Evolutionary conservation across 53 echinoderm and acorn worm species (phyloP), one percentile per base, ranked within the genome.

Genomic region (Apostichopus leukothele): DNA sequence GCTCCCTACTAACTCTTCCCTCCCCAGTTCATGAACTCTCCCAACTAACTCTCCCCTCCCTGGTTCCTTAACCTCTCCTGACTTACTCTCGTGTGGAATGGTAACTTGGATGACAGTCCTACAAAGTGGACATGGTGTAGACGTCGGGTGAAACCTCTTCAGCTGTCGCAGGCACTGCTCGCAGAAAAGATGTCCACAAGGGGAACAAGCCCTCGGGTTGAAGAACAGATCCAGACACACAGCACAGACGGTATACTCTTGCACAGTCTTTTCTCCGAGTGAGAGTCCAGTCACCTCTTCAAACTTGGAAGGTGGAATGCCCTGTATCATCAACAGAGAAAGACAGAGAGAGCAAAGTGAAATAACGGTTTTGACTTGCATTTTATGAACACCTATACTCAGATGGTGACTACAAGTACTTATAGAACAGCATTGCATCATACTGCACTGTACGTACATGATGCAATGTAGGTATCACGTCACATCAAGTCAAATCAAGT

Each of bases 81-180:
- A 90, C 96, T 91, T 77, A 96, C 96, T 76, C 20, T 93, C 90
- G 86, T 94, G 93, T 23, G 88, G 60, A 83, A 84, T 91, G 39
- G 93, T 92, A 16, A 60, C 75, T 73, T 84, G 86, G 75, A 96
- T 94, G 86, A 87, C 78, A 0, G 93, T 93, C 10, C 96, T 90
- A 78, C 96, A 96, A 52, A 96, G 92, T 4, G 96, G 96, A 84
- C 96, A 96, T 8, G 92, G 96, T 14, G 93, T 93, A 20, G 88
- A 88, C 10, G 90, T 84, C 7, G 92, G 93, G 54, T 91, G 71
- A 63, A 91, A 83, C 51, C 91, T 84, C 18, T 94, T 93, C 76
- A 96, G 76, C 89, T 92, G 94, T 16, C 96, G 92, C 4, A 94
- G 89, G 75, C 96, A 96, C 6, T 93, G 94, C 88, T 96, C 96